Base-by-base conservation (phyloP, 2,888 invertebrate genomes). In the Mesochorus sp. region DNA sequence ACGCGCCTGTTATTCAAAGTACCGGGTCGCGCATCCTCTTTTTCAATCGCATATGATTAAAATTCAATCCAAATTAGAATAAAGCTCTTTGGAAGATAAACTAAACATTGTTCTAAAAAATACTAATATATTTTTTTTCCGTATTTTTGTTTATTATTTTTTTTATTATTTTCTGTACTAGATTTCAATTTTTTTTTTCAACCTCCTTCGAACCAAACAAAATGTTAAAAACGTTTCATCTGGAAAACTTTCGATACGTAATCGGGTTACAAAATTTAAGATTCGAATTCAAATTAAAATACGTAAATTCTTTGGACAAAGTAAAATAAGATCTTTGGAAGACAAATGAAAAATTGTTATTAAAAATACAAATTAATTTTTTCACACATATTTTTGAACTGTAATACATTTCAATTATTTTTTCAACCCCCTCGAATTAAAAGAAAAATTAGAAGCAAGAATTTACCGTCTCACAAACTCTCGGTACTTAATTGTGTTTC, bases 1-100 rank as follows among this genome's bases (percentile, higher is more conserved):
- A 75, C 59, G 72, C 67, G 68, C 42, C 68, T 70, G 62, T 78
- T 80, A 72, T 80, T 80, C 78, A 78, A 76, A 80, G 64, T 70
- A 78, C 70, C 70, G 53, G 44, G n/a, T n/a, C 59, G 59, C 59
- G 70, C 66, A 74, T 76, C 66, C 51, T 55, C 67, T 55, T 55
- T 74, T 37, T 12, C 55, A 31, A 34, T 24, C 34, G 51, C 47
- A 28, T 21, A 39, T 34, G 53, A 31, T 53, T 8, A n/a, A 53
- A 31, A 10, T 34, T n/a, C 34, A 19, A 37, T 34, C 21, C 3
- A 37, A 55, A 55, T 37, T 10, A n/a, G 12, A 28, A 3, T 0
- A 34, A 34, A 55, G 6, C 12, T 12, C 12, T 19, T 8, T 28
- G 31, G 3, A 55, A 10, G 1, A 19, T 10, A 34, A 55, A 55